These are phyloP conservation scores for Callopanchax toddi DNA, from an alignment of 2,113 vertebrate species.

Conservation along the genomic window DNA sequence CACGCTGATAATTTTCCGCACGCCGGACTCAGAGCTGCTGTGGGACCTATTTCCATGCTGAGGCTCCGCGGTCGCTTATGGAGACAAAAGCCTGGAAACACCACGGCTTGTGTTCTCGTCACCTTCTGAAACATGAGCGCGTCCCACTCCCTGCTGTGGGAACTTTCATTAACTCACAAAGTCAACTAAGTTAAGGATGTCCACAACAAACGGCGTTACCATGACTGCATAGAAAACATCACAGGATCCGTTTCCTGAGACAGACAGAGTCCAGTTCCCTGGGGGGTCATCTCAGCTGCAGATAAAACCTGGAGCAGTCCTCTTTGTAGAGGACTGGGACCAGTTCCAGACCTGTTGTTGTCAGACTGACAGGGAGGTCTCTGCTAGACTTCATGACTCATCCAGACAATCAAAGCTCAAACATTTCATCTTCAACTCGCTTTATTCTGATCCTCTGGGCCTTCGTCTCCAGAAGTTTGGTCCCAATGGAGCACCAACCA, in stretches of 20 bases:
- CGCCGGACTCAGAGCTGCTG: constrained; percentile 45
- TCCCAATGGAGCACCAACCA: too few relatives aligned
- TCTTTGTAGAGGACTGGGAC: not conserved
- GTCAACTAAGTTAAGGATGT: constrained; percentile 48
- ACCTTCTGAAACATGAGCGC: constrained; percentile 40
- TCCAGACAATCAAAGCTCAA: too few relatives aligned
- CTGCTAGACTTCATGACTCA: too few relatives aligned
- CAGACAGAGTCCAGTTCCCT: not conserved
- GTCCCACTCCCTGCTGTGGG: constrained; percentile 30
- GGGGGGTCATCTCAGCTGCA: not conserved
- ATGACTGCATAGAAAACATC: constrained; percentile 48
- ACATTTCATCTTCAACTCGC: too few relatives aligned
- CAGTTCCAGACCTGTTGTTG: too few relatives aligned
- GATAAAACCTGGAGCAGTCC: not conserved
- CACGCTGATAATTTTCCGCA: constrained; percentile 62
- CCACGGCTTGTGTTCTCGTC: constrained; percentile 31
- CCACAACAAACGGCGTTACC: constrained; percentile 30
- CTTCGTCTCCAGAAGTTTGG: too few relatives aligned
- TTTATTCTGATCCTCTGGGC: too few relatives aligned
- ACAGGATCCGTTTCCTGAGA: not conserved
- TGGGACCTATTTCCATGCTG: constrained; percentile 25
- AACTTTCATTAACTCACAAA: constrained; percentile 44
- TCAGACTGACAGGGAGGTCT: too few relatives aligned
- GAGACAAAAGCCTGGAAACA: constrained; percentile 59
- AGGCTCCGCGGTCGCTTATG: constrained; percentile 48